phyloP scores from a whole-genome alignment of 2,113 vertebrate species.

The Phalacrocorax pelagicus region DNA sequence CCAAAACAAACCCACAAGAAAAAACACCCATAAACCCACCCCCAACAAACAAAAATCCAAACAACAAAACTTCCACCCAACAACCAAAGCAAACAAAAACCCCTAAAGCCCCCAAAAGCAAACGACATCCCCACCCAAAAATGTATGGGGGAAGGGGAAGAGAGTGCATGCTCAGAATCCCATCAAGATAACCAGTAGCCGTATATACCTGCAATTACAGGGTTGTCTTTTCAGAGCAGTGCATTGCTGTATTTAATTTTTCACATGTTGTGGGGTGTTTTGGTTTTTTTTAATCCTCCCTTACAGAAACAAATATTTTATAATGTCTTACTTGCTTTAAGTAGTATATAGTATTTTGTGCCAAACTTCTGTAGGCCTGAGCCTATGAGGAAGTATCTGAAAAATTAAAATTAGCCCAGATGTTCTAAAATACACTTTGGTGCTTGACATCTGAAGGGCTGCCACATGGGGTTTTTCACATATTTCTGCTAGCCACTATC shows the following conservation, averaged over 20 bases:
- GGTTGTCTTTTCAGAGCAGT: not conserved
- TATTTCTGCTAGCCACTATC: not conserved
- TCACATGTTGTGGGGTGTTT: not conserved
- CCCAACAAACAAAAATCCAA: not conserved
- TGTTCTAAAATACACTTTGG: fast-evolving
- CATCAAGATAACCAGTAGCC: not conserved
- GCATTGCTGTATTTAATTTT: not conserved
- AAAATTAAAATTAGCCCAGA: not conserved
- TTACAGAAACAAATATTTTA: not conserved
- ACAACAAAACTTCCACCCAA: not conserved
- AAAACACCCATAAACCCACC: not conserved
- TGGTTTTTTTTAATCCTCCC: not conserved
- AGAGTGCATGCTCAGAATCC: not conserved
- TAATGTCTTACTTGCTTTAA: not conserved
- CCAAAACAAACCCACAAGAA: not conserved
- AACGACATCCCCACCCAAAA: not conserved
- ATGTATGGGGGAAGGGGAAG: not conserved
- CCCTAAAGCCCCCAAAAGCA: not conserved
- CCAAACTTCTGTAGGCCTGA: not conserved
- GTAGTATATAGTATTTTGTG: not conserved
- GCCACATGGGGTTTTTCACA: not conserved
- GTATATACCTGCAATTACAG: not conserved
- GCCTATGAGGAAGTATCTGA: not conserved
- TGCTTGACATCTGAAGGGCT: not conserved
- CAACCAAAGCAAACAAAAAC: not conserved